Conservation (phyloP, 2,888 invertebrate genomes). For the Ceratothoa steindachneri region DNA sequence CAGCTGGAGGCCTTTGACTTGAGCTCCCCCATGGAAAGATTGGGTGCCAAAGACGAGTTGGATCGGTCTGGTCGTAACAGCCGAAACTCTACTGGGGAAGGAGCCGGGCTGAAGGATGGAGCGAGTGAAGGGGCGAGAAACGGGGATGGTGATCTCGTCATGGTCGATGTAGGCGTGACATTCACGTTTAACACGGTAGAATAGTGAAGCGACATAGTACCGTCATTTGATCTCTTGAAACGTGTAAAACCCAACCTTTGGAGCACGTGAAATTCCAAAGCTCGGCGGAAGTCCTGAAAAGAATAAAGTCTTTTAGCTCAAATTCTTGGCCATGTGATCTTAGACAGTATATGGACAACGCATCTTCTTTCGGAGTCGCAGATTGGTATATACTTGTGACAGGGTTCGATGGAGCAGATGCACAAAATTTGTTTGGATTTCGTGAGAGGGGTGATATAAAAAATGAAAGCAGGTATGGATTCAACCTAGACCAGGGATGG, state of each 20-base stretch:
- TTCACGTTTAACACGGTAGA: conserved; percentile 1
- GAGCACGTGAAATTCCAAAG: conserved; percentile 1
- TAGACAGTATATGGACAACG: too few relatives aligned
- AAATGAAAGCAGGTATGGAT: too few relatives aligned
- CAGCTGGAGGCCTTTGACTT: not conserved
- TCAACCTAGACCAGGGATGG: too few relatives aligned
- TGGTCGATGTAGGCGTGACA: not conserved
- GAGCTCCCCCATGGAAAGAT: not conserved
- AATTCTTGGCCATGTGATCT: too few relatives aligned
- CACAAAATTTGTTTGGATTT: too few relatives aligned
- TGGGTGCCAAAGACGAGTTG: not conserved
- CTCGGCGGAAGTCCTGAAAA: conserved; percentile 3
- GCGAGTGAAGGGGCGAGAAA: not conserved
- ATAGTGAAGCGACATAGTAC: not conserved
- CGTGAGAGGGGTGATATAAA: too few relatives aligned
- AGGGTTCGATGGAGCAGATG: too few relatives aligned
- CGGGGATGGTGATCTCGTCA: not conserved
- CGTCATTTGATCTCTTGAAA: not conserved
- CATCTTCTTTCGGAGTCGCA: too few relatives aligned
- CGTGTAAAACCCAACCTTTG: not conserved
- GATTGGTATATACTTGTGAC: too few relatives aligned
- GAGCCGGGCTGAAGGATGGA: not conserved
- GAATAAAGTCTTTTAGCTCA: too few relatives aligned
- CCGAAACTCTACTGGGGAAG: not conserved
- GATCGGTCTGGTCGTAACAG: not conserved